These are phyloP conservation scores for Auanema sp. DNA, from an alignment of 2,888 invertebrate species.

Conservation along the genomic window DNA sequence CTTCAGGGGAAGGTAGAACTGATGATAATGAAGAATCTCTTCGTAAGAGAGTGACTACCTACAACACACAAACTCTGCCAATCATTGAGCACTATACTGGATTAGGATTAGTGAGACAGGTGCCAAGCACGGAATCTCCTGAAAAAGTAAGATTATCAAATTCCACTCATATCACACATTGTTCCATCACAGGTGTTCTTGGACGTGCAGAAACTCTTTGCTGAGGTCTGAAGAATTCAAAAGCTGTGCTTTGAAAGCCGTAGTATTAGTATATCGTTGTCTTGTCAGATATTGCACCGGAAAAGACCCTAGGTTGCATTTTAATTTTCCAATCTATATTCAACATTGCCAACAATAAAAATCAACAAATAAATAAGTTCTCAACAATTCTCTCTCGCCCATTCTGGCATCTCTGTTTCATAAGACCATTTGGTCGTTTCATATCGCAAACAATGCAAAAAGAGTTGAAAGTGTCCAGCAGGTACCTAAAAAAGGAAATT, in stretches of 20 bases:
- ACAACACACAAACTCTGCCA: conserved; percentile 64
- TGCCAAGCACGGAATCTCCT: conserved; percentile 38
- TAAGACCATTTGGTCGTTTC: conserved; percentile 55
- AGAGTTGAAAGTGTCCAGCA: conserved; percentile 47
- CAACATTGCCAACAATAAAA: conserved; percentile 9
- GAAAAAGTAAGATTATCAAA: conserved; percentile 37
- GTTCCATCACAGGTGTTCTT: conserved; percentile 14
- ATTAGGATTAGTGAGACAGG: conserved; percentile 48
- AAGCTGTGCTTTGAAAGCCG: not conserved
- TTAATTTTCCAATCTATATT: conserved; percentile 5
- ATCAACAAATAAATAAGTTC: conserved; percentile 3
- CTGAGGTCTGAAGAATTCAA: not conserved
- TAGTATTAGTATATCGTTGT: conserved; percentile 2
- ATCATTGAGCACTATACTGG: conserved; percentile 61
- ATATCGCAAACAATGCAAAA: conserved; percentile 62
- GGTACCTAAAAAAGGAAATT: conserved; percentile 27
- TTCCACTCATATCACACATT: not conserved
- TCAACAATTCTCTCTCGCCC: conserved; percentile 43
- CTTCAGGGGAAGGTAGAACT: conserved; percentile 64
- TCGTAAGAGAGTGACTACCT: conserved; percentile 73
- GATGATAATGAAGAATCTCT: conserved; percentile 91
- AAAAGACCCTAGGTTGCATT: not conserved
- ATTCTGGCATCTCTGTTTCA: conserved; percentile 54
- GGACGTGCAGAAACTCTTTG: conserved; percentile 13
- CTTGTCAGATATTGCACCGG: conserved; percentile 1